Evolutionary conservation across 2,797 vertebrate species (phyloP).

Genomic region (Margarornis squamiger): DNA sequence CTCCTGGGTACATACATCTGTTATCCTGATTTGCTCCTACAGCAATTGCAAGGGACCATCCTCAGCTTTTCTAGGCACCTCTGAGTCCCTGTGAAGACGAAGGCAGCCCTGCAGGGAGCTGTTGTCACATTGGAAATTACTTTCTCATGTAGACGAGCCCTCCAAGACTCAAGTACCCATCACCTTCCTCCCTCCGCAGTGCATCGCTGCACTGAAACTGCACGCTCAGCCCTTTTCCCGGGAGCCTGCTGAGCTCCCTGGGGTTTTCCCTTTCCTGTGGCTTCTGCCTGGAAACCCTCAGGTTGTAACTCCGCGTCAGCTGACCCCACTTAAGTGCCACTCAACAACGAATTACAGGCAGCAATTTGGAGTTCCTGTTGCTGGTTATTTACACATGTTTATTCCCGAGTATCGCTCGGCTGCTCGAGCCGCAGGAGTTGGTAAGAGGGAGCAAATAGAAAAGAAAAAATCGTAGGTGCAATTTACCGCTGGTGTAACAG

Average conservation of each 20-base stretch:
- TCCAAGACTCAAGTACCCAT: too few species aligned
- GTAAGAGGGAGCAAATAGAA: not conserved
- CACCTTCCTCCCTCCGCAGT: not conserved
- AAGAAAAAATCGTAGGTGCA: not conserved
- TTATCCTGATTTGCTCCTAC: not conserved
- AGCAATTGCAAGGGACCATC: not conserved
- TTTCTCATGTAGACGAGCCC: not conserved
- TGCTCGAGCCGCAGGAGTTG: not conserved
- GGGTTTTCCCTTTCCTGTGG: not conserved
- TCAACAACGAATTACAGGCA: not conserved
- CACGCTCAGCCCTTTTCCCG: not conserved
- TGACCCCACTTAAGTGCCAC: not conserved
- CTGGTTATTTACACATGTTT: not conserved
- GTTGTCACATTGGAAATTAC: not conserved
- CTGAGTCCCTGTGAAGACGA: not conserved
- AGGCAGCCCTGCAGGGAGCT: not conserved
- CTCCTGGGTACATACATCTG: accelerated
- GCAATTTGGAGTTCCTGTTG: not conserved
- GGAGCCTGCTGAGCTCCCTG: not conserved
- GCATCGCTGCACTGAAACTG: not conserved
- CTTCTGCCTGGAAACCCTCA: not conserved
- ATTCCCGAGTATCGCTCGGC: not conserved
- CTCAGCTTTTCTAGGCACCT: not conserved
- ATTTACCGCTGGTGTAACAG: not conserved
- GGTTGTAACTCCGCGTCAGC: not conserved